Base-by-base conservation (phyloP, 2,797 vertebrate species). In the Rhinichthys osculus region DNA sequence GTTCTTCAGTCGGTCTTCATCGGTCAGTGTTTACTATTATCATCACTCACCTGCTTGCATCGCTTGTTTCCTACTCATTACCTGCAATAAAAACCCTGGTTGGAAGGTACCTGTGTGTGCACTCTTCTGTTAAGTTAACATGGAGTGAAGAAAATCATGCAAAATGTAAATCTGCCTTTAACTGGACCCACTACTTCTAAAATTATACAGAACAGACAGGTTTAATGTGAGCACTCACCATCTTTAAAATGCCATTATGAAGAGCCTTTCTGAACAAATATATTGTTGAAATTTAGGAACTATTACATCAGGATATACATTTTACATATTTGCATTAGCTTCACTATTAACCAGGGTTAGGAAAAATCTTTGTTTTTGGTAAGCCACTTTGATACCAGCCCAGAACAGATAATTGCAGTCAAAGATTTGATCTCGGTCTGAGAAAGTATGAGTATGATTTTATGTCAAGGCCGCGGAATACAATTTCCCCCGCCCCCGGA, bases 211-310 rank as follows among this genome's bases (percentile, higher is more conserved):
- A 62, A n/a, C 21, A 23, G 44, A 27, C 4, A 57, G 9, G 47
- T 71, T 78, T 59, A 84, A 84, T 78, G 54, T 73, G 52, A 47
- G 71, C 16, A 59, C 42, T 83, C 23, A 35, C 16, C n/a, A 9
- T 44, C 38, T 47, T 78, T 47, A 78, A 84, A 84, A 78, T 71
- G 64, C 74, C 50, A 84, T 84, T 70, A 71, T 33, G 17, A 70
- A 57, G 35, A 23, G 23, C 5, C 33, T 67, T 16, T 21, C 14
- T 42, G 16, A 73, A 74, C 21, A 44, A 14, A 73, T 73, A 35
- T 62, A n/a, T 57, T 73, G 13, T 23, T 74, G 11, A 76, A 30
- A 67, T 40, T 84, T 9, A 67, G 33, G 17, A 84, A 77, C 42
- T 66, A 19, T 57, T 81, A 35, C 21, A 47, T 54, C 27, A 74